phyloP scores from a whole-genome alignment of 2,888 invertebrate species.

The Lasioglossum vierecki region DNA sequence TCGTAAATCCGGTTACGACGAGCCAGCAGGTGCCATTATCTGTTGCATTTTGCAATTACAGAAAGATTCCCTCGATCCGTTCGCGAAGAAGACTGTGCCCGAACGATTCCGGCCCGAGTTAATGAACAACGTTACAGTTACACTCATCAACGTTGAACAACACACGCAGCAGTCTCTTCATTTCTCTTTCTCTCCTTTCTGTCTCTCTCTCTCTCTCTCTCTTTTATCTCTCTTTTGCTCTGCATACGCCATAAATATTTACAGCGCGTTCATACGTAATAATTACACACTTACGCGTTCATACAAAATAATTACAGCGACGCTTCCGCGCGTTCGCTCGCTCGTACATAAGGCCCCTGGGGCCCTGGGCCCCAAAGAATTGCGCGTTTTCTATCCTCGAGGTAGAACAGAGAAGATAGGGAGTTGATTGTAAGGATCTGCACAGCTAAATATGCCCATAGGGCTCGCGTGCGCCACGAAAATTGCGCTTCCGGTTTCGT shows the following conservation, averaged over 20 bases:
- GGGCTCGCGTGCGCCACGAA: slow-evolving; percentile 61
- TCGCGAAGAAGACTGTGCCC: slow-evolving; percentile 5
- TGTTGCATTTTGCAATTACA: not conserved
- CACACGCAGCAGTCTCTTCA: not conserved
- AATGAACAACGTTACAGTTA: slow-evolving; percentile 51
- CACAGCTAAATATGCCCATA: slow-evolving; percentile 35
- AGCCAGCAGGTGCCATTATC: not conserved
- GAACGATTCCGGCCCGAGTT: slow-evolving; percentile 10
- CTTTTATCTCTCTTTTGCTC: not conserved
- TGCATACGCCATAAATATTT: slow-evolving; percentile 63
- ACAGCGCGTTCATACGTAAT: slow-evolving; percentile 52
- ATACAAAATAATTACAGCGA: slow-evolving; percentile 62
- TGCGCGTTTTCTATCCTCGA: slow-evolving; percentile 42
- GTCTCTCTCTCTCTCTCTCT: not conserved
- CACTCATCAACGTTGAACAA: slow-evolving; percentile 40
- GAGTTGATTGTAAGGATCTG: slow-evolving; percentile 30
- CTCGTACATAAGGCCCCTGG: not conserved
- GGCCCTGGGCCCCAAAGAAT: not conserved
- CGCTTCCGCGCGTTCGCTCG: slow-evolving; percentile 42
- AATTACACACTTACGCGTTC: slow-evolving; percentile 64
- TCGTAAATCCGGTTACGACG: not conserved
- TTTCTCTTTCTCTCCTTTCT: not conserved
- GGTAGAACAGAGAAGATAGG: slow-evolving; percentile 28
- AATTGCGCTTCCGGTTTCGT: slow-evolving; percentile 60
- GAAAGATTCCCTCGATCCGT: slow-evolving; percentile 21